Evolutionary conservation across 2,797 vertebrate species (phyloP).

Genomic region (Oreochromis mossambicus): DNA sequence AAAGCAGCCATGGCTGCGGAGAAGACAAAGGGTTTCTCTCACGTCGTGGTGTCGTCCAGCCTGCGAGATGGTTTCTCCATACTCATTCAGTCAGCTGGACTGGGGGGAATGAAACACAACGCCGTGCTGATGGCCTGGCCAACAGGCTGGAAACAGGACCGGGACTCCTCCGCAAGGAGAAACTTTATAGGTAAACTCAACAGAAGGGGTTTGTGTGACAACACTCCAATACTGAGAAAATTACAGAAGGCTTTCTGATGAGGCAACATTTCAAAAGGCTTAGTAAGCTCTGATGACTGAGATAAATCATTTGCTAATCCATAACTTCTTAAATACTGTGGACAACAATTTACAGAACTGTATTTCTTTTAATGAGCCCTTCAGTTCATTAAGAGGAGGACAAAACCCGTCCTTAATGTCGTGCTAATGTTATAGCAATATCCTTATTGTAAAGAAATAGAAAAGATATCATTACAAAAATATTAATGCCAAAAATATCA

Average conservation of each 20-base stretch:
- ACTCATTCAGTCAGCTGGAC: conserved; percentile 92
- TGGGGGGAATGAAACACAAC: conserved; percentile 97
- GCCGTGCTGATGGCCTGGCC: conserved; percentile 95
- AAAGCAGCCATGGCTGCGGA: conserved; percentile 84
- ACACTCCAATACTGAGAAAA: not conserved
- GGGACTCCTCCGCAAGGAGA: conserved; percentile 80
- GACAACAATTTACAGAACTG: not conserved
- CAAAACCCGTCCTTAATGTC: not conserved
- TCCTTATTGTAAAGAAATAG: not conserved
- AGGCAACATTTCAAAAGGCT: not conserved
- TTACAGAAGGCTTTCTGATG: not conserved
- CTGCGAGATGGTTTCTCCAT: conserved; percentile 91
- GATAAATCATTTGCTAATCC: not conserved
- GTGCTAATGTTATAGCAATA: not conserved
- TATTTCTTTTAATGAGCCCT: not conserved
- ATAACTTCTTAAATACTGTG: not conserved
- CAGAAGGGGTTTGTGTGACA: not conserved
- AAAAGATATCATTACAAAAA: not conserved
- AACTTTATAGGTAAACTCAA: conserved; percentile 87
- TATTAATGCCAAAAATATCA: not conserved
- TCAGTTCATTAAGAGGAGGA: not conserved
- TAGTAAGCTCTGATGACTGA: not conserved
- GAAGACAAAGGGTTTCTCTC: conserved; percentile 92
- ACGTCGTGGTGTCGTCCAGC: conserved; percentile 89
- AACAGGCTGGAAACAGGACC: conserved; percentile 78